Base-by-base conservation (phyloP, 1,140 invertebrate genomes). In the Lepidotrigona ventralis region DNA sequence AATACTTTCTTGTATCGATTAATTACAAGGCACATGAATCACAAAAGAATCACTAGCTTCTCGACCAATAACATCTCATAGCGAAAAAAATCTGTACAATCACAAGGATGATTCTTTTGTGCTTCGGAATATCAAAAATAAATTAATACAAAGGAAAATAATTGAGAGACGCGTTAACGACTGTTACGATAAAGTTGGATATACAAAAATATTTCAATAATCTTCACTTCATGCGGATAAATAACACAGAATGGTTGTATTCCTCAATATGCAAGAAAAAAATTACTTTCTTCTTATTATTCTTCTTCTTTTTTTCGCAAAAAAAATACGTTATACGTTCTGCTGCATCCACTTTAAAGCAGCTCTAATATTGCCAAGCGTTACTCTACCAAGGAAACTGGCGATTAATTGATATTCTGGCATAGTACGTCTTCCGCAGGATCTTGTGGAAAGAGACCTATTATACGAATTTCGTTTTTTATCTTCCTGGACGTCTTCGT, bases 391-490 rank as follows among this genome's bases (percentile, higher is more conserved):
- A 56, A 97, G 92, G 84, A 97, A 97, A 89, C 95, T 96, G 29
- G 96, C 96, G 83, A 97, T 97, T 2, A 97, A 92, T 87, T 97
- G 95, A 93, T 97, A 97, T 88, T 97, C 97, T 0, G 96, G 95
- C 92, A 96, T 95, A 74, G 96, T 96, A 77, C 96, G 94, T 60
- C 95, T 92, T 85, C 95, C 95, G 21, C 88, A 91, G 23, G 86
- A 91, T 68, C 81, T 86, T 64, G 84, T 92, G 8, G 89, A 92
- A 23, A 91, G 29, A 0, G 73, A 90, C 85, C 81, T 82, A 56
- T 90, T 74, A 83, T 87, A 90, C 53, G n/a, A 86, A 11, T 89
- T 86, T 58, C 39, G 60, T 29, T 53, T 19, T 1, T 58, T 56
- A n/a, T 58, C 66, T 56, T 85, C 56, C 33, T 77, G 14, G 70